phyloP scores from a whole-genome alignment of 2,888 invertebrate genomes.

The Petrolisthes cinctipes region DNA sequence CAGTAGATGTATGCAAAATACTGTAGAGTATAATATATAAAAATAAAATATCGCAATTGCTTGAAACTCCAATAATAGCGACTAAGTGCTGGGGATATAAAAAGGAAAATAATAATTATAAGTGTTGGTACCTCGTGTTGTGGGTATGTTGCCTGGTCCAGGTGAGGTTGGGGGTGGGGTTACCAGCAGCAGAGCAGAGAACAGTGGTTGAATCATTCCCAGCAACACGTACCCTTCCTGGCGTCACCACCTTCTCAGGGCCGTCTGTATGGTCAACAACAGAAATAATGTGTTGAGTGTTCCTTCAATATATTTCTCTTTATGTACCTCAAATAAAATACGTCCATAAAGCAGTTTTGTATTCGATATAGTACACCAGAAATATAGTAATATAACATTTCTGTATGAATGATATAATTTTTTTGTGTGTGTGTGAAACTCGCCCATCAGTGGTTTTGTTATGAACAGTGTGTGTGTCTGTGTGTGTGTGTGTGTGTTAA shows the following conservation, averaged over 20 bases:
- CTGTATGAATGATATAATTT: too few relatives aligned
- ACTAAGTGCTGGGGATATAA: too few relatives aligned
- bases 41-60: too few relatives aligned
- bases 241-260: constrained; percentile 48
- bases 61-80: too few relatives aligned
- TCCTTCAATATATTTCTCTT: too few relatives aligned
- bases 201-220: constrained; percentile 47
- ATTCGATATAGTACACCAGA: neutral
- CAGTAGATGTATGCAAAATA: too few relatives aligned
- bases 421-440: too few relatives aligned
- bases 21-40: too few relatives aligned
- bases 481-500: constrained; percentile 7
- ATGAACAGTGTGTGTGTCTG: neutral
- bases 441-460: too few relatives aligned
- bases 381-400: too few relatives aligned
- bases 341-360: neutral
- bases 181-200: constrained; percentile 57
- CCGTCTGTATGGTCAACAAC: constrained; percentile 34
- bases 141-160: constrained; percentile 43
- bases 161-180: constrained; percentile 61
- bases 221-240: constrained; percentile 30
- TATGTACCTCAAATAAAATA: neutral
- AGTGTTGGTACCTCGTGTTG: constrained; percentile 10
- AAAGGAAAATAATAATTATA: too few relatives aligned
- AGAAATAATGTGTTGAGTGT: neutral